These are phyloP conservation scores for Diarsia rubi DNA, from an alignment of 2,888 invertebrate genomes.

Conservation along the genomic window DNA sequence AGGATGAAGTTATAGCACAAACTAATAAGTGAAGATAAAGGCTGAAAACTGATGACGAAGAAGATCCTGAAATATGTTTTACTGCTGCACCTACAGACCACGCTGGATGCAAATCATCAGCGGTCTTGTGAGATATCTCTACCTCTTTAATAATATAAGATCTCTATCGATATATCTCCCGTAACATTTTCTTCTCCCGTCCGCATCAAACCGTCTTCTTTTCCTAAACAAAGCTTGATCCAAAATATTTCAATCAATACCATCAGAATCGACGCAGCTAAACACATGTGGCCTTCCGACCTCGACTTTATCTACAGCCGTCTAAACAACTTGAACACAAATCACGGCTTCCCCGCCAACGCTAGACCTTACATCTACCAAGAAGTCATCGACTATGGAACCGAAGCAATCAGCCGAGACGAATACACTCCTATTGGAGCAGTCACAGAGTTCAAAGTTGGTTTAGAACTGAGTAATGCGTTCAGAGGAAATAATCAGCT, in stretches of 20 bases:
- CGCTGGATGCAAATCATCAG: neutral
- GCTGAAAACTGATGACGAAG: neutral
- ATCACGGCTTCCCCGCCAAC: slow-evolving; percentile 92
- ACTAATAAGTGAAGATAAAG: neutral
- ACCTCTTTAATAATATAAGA: no score
- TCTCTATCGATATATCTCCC: neutral
- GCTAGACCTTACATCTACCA: slow-evolving; percentile 93
- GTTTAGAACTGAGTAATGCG: slow-evolving; percentile 84
- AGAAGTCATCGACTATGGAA: slow-evolving; percentile 94
- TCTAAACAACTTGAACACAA: slow-evolving; percentile 91
- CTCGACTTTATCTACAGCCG: slow-evolving; percentile 92
- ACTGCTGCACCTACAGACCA: neutral
- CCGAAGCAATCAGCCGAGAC: slow-evolving; percentile 86
- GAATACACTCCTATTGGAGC: slow-evolving; percentile 91
- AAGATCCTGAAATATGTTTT: neutral
- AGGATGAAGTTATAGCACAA: neutral
- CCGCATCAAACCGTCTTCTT: neutral
- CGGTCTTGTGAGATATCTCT: neutral
- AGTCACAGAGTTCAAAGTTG: slow-evolving; percentile 93
- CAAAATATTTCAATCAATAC: neutral
- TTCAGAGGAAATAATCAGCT: slow-evolving; percentile 89
- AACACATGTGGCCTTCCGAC: slow-evolving; percentile 95
- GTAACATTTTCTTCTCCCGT: neutral
- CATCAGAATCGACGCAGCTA: slow-evolving; percentile 93
- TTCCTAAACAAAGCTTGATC: neutral